phyloP scores from a whole-genome alignment of 1,140 invertebrate species.

The Sycobia sp. region DNA sequence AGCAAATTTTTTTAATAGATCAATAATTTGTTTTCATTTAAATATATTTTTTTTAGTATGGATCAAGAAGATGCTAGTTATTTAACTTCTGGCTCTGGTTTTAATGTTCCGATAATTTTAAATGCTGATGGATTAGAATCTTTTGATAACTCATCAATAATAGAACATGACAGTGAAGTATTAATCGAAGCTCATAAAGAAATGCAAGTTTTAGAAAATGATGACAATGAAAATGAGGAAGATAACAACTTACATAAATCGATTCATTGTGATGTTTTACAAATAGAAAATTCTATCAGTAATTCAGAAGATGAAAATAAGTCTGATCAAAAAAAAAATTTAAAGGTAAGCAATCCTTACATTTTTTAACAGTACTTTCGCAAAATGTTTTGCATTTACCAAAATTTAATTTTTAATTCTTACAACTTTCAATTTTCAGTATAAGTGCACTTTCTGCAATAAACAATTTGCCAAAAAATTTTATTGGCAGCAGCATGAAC shows the following conservation, averaged over 20 bases:
- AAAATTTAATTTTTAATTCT: background rate
- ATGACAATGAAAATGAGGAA: constrained; percentile 36
- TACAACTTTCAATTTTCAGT: constrained; percentile 44
- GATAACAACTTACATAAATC: constrained; percentile 33
- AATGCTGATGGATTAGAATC: constrained; percentile 50
- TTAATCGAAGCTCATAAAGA: constrained; percentile 43
- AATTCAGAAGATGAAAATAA: constrained; percentile 38
- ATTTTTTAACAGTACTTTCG: background rate
- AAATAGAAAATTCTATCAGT: constrained; percentile 22
- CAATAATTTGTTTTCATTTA: background rate
- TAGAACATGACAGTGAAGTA: constrained; percentile 40
- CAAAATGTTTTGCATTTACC: background rate
- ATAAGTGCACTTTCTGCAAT: constrained; percentile 61
- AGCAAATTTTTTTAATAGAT: background rate
- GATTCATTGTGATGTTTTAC: constrained; percentile 16
- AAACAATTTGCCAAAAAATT: constrained; percentile 65
- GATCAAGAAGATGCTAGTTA: constrained; percentile 54
- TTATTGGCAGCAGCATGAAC: constrained; percentile 63
- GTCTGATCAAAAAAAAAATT: constrained; percentile 48
- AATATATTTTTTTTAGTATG: constrained; percentile 46
- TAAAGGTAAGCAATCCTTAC: constrained; percentile 49
- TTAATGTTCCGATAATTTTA: constrained; percentile 56
- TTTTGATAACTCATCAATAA: constrained; percentile 47
- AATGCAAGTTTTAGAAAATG: constrained; percentile 39
- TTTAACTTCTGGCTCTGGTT: constrained; percentile 52